Evolutionary conservation across 1,140 invertebrate species (phyloP).

Genomic region (Trichonephila inaurata): DNA sequence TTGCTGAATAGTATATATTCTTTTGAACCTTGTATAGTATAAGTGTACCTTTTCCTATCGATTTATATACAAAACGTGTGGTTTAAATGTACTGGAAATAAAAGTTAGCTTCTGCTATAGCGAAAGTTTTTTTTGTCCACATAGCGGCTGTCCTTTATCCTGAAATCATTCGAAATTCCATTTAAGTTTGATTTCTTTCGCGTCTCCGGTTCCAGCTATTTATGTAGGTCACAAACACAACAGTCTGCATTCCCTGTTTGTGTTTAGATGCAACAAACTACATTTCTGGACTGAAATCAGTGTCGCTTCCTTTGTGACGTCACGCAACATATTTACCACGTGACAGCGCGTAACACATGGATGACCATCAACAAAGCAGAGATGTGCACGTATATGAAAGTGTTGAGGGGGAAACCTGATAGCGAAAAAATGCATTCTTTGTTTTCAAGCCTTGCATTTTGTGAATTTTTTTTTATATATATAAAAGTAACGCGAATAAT

Average conservation of each 20-base stretch:
- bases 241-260: neutral
- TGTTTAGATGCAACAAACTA: constrained; percentile 2
- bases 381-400: constrained; percentile 50
- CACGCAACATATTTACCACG: constrained; percentile 37
- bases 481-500: constrained; percentile 12
- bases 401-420: constrained; percentile 31
- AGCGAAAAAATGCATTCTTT: constrained; percentile 39
- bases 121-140: too few relatives aligned
- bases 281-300: constrained; percentile 7
- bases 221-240: constrained; percentile 57
- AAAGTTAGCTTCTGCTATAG: too few relatives aligned
- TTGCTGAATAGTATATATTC: too few relatives aligned
- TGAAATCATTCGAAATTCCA: too few relatives aligned
- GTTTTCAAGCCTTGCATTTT: constrained; percentile 10
- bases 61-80: too few relatives aligned
- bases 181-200: too few relatives aligned
- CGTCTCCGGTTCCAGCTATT: too few relatives aligned
- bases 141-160: too few relatives aligned
- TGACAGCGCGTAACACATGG: constrained; percentile 58
- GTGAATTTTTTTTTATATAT: neutral
- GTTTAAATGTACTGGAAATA: too few relatives aligned
- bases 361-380: constrained; percentile 46
- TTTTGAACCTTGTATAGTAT: too few relatives aligned
- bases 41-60: too few relatives aligned
- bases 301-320: constrained; percentile 51